Conservation (phyloP, 2,888 invertebrate genomes). For the Leptinotarsa rubiginosa region DNA sequence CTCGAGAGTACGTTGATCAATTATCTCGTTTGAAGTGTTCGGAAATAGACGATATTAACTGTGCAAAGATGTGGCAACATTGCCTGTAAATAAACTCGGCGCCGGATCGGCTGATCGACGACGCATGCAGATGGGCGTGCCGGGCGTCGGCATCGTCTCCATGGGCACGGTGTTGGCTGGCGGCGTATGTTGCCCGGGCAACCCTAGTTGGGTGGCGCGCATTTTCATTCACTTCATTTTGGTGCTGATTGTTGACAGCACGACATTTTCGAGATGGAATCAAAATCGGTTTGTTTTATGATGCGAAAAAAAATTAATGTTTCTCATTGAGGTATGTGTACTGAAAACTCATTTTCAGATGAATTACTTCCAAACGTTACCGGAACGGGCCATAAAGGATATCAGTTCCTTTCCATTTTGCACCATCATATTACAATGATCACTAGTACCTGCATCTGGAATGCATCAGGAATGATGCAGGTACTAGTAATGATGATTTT, state of each 20-base stretch:
- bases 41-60: too few relatives aligned
- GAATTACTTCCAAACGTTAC: too few relatives aligned
- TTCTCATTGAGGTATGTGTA: too few relatives aligned
- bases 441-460: too few relatives aligned
- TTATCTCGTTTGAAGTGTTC: too few relatives aligned
- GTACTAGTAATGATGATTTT: too few relatives aligned
- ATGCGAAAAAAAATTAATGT: neutral
- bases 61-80: neutral
- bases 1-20: too few relatives aligned
- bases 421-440: too few relatives aligned
- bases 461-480: too few relatives aligned
- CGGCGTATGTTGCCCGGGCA: constrained; percentile 68
- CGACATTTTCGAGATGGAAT: constrained; percentile 8
- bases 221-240: neutral
- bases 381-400: too few relatives aligned
- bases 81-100: constrained; percentile 13
- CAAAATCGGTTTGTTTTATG: neutral
- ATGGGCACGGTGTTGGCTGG: constrained; percentile 53
- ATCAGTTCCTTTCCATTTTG: too few relatives aligned
- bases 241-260: neutral
- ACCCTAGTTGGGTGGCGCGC: constrained; percentile 62
- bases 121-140: constrained; percentile 57
- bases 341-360: too few relatives aligned
- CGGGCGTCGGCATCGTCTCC: constrained; percentile 63
- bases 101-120: constrained; percentile 57